Base-by-base conservation (phyloP, 2,797 vertebrate species). In the Karalla daura region DNA sequence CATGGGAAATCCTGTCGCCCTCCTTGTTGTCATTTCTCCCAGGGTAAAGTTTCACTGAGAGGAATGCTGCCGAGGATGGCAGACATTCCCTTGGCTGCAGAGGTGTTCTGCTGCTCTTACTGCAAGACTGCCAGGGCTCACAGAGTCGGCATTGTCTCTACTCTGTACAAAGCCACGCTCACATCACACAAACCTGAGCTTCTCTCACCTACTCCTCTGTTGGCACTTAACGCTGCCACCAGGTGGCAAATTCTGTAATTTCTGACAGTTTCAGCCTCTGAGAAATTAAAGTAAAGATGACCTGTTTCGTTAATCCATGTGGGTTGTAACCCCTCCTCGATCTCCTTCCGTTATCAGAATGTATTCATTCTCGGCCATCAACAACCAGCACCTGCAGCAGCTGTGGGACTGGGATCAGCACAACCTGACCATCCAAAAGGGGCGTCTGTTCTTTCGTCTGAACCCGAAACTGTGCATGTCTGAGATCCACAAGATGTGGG, bases 341-440 rank as follows among this genome's bases (percentile, higher is more conserved):
- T 81, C 25, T 75, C 30, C 28, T 47, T 50, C 36, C 2, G 0
- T 66, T 21, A 0, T 37, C 75, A 99, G 98, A 78, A 94, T 94
- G 82, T 99, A 99, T 3, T 93, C 98, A 0, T 99, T 99, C 92
- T 96, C 95, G 0, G 96, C 96, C 44, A 90, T 98, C 41, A 95
- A 98, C 91, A 99, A 99, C 94, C 96, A 97, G 88, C 95, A 98
- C 86, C 87, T 99, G 62, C 97, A 99, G 90, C 93, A 94, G 63
- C 91, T 99, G 21, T 99, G 98, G 98, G 96, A 99, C 91, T 99
- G 97, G 97, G 94, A 83, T 80, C 96, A 96, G 66, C 98, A 98
- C 86, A 99, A 98, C 87, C 88, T 99, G 87, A 98, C 97, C 1
- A 95, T 99, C 86, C 92, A 86, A 30, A 80, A 91, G 0, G 98